Base-by-base conservation (phyloP, 2,888 invertebrate species). In the Xanthia icteritia region DNA sequence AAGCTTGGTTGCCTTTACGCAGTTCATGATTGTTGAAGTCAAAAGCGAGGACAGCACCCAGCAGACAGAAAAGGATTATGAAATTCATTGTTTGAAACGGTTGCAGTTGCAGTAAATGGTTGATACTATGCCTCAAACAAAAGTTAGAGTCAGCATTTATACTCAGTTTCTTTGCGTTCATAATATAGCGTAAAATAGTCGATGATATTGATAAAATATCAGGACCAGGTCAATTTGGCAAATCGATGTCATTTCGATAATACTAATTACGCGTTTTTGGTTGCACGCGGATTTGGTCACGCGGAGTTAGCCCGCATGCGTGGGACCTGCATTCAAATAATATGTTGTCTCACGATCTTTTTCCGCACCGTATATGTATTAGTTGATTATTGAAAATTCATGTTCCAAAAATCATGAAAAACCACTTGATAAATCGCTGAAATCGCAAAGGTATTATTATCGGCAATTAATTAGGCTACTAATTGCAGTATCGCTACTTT, bases 161-260 rank as follows among this genome's bases (percentile, higher is more conserved):
- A 61, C 51, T 51, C 6, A 6, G 31, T 76, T 76, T 42, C 11
- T 20, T 9, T 31, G 20, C 9, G 23, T 23, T 51, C 4, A 27
- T 75, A 61, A 42, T 15, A 17, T 13, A 56, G 23, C 63, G 23
- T 23, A 8, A 23, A 56, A 27, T 4, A 11, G 23, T n/a, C 0
- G 0, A 27, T 15, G 1, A 13, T 39, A 48, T 54, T 45, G 23
- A 63, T 54, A 45, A 76, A n/a, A 27, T 61, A 74, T 39, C 20
- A 20, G 23, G 0, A 76, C 45, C 45, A 36, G 63, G 77, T 76
- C n/a, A 31, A 76, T 56, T 76, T 64, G n/a, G 63, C 54, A 76
- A 8, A 76, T 48, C 63, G 15, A 76, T n/a, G 58, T 15, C 27
- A 27, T 58, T 27, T 58, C 15, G 58, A 58, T 27, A 58, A 15